Conservation (phyloP, 2,797 vertebrate species). For the Graptemys geographica region DNA sequence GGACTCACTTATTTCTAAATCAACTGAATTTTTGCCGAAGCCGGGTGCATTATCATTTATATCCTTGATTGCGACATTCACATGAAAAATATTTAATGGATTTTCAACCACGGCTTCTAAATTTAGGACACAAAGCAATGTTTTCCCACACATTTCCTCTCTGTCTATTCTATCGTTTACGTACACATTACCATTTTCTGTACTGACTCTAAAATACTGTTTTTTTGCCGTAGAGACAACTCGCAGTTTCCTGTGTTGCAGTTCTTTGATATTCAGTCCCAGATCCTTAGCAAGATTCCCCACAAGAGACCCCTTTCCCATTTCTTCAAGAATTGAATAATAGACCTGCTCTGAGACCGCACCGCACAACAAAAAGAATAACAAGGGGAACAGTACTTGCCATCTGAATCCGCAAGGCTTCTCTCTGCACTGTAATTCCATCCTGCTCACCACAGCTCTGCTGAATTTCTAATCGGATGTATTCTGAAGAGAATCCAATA, state of each 20-base stretch:
- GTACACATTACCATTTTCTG: constrained; percentile 43
- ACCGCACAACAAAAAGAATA: constrained; percentile 76
- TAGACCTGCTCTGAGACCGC: constrained; percentile 56
- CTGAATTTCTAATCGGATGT: constrained; percentile 27
- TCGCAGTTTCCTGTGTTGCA: constrained; percentile 51
- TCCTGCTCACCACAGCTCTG: neutral
- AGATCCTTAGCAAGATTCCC: constrained; percentile 47
- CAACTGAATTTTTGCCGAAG: constrained; percentile 51
- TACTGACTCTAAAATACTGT: constrained; percentile 19
- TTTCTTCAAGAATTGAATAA: constrained; percentile 50
- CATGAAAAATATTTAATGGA: constrained; percentile 81
- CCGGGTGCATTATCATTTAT: constrained; percentile 65
- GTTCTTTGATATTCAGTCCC: constrained; percentile 36
- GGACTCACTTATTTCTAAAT: constrained; percentile 79
- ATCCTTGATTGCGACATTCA: constrained; percentile 46
- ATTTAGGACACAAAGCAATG: constrained; percentile 51
- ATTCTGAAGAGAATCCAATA: neutral
- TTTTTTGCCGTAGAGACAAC: constrained; percentile 67
- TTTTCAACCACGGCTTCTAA: constrained; percentile 83
- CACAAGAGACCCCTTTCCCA: constrained; percentile 19
- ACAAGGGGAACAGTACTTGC: constrained; percentile 77
- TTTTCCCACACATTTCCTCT: constrained; percentile 75
- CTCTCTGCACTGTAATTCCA: neutral
- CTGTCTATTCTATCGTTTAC: constrained; percentile 45
- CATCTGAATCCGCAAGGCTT: neutral